Conservation (phyloP, 2,113 vertebrate genomes). For the Odontesthes bonariensis region DNA sequence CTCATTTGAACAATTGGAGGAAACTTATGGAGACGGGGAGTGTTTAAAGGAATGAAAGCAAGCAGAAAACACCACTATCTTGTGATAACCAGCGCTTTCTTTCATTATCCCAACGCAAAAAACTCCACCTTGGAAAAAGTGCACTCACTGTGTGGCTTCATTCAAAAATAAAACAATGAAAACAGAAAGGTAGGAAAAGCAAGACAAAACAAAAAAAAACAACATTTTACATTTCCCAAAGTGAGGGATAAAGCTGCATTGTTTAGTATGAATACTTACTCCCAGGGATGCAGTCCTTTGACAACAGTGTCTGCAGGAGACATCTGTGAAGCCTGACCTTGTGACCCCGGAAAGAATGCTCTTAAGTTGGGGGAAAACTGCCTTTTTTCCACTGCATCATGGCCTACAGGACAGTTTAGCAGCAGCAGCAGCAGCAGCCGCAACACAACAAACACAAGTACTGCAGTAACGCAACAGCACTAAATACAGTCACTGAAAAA, state of each 20-base stretch:
- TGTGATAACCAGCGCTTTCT: slow-evolving; percentile 71
- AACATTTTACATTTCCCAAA: slow-evolving; percentile 78
- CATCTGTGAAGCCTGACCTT: slow-evolving; percentile 91
- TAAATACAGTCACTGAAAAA: slow-evolving; percentile 45
- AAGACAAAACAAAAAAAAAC: slow-evolving; percentile 57
- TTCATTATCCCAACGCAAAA: slow-evolving; percentile 71
- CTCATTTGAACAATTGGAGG: slow-evolving; percentile 84
- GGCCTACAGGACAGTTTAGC: slow-evolving; percentile 80
- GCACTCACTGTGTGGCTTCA: slow-evolving; percentile 49
- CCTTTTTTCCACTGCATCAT: slow-evolving; percentile 81
- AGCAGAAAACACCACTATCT: slow-evolving; percentile 76
- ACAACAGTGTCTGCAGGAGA: slow-evolving; percentile 94
- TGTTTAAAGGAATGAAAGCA: slow-evolving; percentile 78
- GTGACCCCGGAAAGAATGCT: slow-evolving; percentile 92
- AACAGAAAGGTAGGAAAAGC: slow-evolving; percentile 37
- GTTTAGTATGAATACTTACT: slow-evolving; percentile 84
- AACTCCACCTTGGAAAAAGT: slow-evolving; percentile 75
- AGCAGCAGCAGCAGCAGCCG: slow-evolving; percentile 67
- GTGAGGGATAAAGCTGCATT: slow-evolving; percentile 82
- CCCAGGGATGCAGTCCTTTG: slow-evolving; percentile 88
- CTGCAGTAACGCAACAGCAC: slow-evolving; percentile 59
- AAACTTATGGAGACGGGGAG: slow-evolving; percentile 81
- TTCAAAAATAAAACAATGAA: slow-evolving; percentile 73
- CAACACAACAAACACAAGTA: slow-evolving; percentile 74
- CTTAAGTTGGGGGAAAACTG: slow-evolving; percentile 84